Evolutionary conservation across 2,113 vertebrate genomes (phyloP).

Genomic region (Suricata suricatta): DNA sequence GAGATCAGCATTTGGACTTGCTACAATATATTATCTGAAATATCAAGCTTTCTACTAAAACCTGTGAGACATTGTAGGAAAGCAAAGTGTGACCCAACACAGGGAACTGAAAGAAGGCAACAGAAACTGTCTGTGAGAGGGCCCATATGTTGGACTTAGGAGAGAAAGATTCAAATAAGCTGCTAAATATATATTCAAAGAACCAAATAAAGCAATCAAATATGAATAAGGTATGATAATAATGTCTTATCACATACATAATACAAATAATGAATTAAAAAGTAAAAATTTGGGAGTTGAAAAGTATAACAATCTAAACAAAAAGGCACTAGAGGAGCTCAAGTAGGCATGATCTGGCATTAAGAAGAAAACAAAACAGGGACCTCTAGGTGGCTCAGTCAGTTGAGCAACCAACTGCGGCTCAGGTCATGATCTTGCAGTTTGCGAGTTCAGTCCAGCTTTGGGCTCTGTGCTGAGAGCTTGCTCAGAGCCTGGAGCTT

Average conservation of each 20-base stretch:
- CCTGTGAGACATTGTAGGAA: background rate
- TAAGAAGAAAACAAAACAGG: background rate
- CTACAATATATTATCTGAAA: background rate
- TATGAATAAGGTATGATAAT: background rate
- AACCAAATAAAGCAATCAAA: background rate
- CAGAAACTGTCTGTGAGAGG: background rate
- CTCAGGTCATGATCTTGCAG: too few relatives aligned
- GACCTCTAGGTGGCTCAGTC: too few relatives aligned
- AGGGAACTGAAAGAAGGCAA: background rate
- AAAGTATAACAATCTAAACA: background rate
- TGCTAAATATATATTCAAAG: background rate
- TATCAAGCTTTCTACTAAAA: background rate
- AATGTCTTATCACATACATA: background rate
- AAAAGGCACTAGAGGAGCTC: background rate
- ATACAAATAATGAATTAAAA: background rate
- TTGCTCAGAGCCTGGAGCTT: too few relatives aligned
- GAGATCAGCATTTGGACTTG: background rate
- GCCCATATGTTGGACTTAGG: background rate
- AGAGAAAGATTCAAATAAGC: background rate
- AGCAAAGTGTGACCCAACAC: background rate
- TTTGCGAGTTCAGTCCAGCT: too few relatives aligned
- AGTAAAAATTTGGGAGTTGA: background rate
- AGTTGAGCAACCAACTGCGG: too few relatives aligned
- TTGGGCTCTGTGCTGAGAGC: too few relatives aligned
- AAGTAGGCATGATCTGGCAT: background rate